Conservation (phyloP, 2,113 vertebrate genomes). For the Rutilus rutilus region DNA sequence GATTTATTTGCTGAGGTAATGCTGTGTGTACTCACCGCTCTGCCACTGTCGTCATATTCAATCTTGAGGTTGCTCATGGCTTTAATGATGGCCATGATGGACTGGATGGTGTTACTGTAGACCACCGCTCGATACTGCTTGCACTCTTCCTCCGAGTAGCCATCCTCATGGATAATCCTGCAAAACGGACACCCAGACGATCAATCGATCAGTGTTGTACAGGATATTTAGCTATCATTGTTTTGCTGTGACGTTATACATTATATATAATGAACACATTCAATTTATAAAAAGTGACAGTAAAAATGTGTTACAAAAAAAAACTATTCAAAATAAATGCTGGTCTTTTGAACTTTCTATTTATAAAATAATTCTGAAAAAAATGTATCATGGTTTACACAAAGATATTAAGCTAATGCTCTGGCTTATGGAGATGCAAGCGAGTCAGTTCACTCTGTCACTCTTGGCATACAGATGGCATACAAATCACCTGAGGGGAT, state of each 20-base stretch:
- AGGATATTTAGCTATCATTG: background rate
- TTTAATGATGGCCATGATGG: slow-evolving; percentile 98
- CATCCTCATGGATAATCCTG: slow-evolving; percentile 97
- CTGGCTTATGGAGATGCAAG: background rate
- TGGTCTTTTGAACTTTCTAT: no score
- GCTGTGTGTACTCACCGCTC: slow-evolving; percentile 77
- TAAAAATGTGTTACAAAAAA: no score
- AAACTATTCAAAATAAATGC: no score
- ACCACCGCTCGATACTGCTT: slow-evolving; percentile 96
- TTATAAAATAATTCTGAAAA: no score
- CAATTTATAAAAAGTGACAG: no score
- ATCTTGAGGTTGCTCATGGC: slow-evolving; percentile 95
- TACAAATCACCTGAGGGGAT: background rate
- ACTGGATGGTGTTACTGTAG: slow-evolving; percentile 99
- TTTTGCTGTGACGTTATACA: background rate
- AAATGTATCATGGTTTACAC: no score
- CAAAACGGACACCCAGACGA: background rate
- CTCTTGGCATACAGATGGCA: background rate
- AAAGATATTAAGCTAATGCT: background rate
- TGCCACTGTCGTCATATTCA: slow-evolving; percentile 86
- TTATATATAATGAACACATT: no score
- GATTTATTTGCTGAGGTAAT: slow-evolving; percentile 18
- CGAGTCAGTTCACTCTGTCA: background rate
- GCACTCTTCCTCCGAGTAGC: slow-evolving; percentile 96
- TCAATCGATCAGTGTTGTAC: background rate